Evolutionary conservation across 2,888 invertebrate species (phyloP), one percentile per base, ranked within the genome.

Genomic region (Brachyopa scutellaris): DNA sequence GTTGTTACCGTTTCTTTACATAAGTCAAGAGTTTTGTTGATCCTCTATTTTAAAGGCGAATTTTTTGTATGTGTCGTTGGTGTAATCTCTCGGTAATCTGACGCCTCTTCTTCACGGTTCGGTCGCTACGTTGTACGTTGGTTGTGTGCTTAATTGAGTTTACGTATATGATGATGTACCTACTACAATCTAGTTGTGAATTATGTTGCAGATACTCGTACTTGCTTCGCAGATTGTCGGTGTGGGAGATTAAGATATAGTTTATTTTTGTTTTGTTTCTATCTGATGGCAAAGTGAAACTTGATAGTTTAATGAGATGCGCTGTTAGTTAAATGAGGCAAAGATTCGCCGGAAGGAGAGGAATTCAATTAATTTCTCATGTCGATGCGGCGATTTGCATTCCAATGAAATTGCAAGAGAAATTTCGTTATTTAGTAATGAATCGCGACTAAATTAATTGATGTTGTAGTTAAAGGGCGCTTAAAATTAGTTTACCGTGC

Each of bases 231-330:
- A 26, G 47, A 9, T 23, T 13, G 64, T 26, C 11, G 57, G 45
- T 49, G 69, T 62, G 36, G 49, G 53, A 72, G 59, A 76, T 69
- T 17, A 45, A 47, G 59, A 57, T 61, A 26, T 33, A n/a, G n/a
- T n/a, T n/a, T n/a, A n/a, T n/a, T n/a, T n/a, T n/a, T n/a, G 64
- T 33, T 21, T 31, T 23, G 31, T 7, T 9, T n/a, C 23, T 61
- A 61, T 67, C 59, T 53, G 62, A 55, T 62, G 42, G 55, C 26
- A 59, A 80, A 76, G 80, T 76, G 80, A 80, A 80, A 80, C 62
- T 49, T 45, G 80, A 76, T 76, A 42, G 42, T 64, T 57, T 69
- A 80, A 80, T 80, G 57, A 80, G 69, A 67, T 74, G 80, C 62
- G 42, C 21, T 31, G 17, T 57, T 72, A 51, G 62, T 51, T 36